Percentiles rank a stretch among this genome's conserved stretches.
These are phyloP conservation scores for Lycaena phlaeas DNA, from an alignment of 2,888 invertebrate species.

Conservation along the genomic window DNA sequence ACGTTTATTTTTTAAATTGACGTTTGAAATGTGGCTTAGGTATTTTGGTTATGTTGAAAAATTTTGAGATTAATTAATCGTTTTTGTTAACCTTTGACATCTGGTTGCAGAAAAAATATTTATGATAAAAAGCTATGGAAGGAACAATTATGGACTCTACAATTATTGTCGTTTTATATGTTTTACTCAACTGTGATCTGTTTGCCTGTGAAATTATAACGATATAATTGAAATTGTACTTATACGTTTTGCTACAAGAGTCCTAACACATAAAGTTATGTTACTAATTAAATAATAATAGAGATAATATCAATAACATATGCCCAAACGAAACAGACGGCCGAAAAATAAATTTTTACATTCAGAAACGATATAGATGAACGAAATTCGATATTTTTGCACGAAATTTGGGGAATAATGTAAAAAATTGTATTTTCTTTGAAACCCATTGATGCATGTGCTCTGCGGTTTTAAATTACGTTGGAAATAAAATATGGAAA, in stretches of 20 bases:
- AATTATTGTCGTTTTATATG: too few species aligned
- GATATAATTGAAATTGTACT: too few species aligned
- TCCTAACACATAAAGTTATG: constrained; percentile 3
- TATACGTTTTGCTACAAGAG: too few species aligned
- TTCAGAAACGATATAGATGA: constrained; percentile 23
- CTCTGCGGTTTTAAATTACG: constrained; percentile 54
- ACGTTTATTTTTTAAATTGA: constrained; percentile 37
- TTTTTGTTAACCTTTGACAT: too few species aligned
- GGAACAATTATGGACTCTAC: too few species aligned
- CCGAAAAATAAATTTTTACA: constrained; percentile 33
- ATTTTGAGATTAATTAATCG: too few species aligned
- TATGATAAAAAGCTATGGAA: too few species aligned
- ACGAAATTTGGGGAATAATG: constrained; percentile 56
- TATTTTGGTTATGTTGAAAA: constrained; percentile 1
- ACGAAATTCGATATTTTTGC: constrained; percentile 64
- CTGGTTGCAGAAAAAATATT: too few species aligned
- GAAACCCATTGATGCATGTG: constrained; percentile 49
- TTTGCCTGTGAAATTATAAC: too few species aligned
- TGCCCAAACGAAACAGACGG: constrained; percentile 44
- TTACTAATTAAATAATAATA: background rate
- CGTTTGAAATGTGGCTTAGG: constrained; percentile 16
- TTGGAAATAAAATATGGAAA: constrained; percentile 21
- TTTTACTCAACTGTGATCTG: too few species aligned
- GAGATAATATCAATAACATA: constrained; percentile 42
- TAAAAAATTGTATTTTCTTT: constrained; percentile 57